These are phyloP conservation scores for Amblyornis subalaris DNA, from an alignment of 2,113 vertebrate species.

Conservation along the genomic window DNA sequence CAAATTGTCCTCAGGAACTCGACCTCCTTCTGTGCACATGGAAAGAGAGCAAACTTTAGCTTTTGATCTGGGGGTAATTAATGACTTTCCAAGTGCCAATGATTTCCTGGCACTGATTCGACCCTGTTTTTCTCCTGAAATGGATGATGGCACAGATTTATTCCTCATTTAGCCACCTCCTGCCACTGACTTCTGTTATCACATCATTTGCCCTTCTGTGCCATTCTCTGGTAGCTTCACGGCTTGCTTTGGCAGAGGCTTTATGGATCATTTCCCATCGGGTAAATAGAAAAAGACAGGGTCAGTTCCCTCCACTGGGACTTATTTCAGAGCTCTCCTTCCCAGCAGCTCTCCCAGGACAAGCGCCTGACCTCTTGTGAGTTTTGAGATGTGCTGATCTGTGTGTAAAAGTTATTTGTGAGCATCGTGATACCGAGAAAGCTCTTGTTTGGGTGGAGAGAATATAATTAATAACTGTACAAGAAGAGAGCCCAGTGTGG, in stretches of 20 bases:
- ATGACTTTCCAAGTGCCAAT: neutral
- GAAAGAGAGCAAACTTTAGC: accelerated
- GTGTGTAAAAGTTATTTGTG: neutral
- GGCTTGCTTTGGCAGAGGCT: neutral
- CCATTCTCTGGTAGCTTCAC: neutral
- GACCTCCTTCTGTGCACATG: too few relatives aligned
- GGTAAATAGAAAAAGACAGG: neutral
- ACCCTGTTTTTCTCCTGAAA: neutral
- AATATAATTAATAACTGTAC: neutral
- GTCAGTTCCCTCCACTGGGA: neutral
- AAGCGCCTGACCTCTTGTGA: neutral
- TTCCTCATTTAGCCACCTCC: neutral
- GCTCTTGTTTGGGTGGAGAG: neutral
- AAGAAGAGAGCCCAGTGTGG: neutral
- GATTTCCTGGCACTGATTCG: neutral
- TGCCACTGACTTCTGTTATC: neutral
- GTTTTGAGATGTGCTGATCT: neutral
- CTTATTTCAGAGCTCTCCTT: neutral
- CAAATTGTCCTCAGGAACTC: neutral
- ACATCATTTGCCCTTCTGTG: neutral
- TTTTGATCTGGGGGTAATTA: neutral
- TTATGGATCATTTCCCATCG: neutral
- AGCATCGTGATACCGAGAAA: neutral
- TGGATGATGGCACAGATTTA: neutral
- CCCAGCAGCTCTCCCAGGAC: neutral